Conservation (phyloP, 1,140 invertebrate species). For the Heliothis subflexa region DNA sequence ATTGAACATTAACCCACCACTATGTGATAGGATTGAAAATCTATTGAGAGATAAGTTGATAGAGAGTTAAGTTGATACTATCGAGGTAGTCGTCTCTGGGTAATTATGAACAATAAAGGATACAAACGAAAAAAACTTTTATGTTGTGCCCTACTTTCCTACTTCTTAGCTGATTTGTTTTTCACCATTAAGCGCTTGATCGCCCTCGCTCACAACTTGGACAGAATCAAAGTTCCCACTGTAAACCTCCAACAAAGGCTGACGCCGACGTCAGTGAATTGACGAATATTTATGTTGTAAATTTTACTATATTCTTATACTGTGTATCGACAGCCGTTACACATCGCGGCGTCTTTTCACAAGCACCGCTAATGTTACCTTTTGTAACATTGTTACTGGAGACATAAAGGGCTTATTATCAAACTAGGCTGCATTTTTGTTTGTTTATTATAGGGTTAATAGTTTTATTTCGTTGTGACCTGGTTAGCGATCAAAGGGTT, state of each 20-base stretch:
- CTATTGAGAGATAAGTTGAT: too few species aligned
- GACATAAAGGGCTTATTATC: background rate
- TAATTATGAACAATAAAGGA: too few species aligned
- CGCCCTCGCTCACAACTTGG: constrained; percentile 44
- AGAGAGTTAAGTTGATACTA: too few species aligned
- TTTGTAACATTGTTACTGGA: constrained; percentile 10
- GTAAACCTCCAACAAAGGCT: constrained; percentile 62
- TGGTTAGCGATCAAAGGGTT: constrained; percentile 17
- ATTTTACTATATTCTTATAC: constrained; percentile 52
- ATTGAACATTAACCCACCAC: too few species aligned
- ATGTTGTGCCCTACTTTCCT: too few species aligned
- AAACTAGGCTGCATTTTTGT: constrained; percentile 17
- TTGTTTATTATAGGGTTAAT: constrained; percentile 18
- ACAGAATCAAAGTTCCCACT: constrained; percentile 53
- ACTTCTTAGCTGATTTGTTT: too few species aligned
- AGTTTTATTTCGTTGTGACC: constrained; percentile 29
- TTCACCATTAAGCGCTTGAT: too few species aligned
- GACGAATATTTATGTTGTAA: constrained; percentile 75
- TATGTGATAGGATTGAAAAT: too few species aligned
- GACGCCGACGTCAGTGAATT: constrained; percentile 67
- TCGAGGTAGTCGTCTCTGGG: too few species aligned
- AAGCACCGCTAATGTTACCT: constrained; percentile 38
- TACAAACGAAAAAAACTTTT: too few species aligned
- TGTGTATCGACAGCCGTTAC: constrained; percentile 33
- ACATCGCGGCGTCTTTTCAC: constrained; percentile 37